Evolutionary conservation across 1,140 invertebrate species (phyloP), one percentile per base, ranked within the genome.

Genomic region (Doryteuthis pealeii): DNA sequence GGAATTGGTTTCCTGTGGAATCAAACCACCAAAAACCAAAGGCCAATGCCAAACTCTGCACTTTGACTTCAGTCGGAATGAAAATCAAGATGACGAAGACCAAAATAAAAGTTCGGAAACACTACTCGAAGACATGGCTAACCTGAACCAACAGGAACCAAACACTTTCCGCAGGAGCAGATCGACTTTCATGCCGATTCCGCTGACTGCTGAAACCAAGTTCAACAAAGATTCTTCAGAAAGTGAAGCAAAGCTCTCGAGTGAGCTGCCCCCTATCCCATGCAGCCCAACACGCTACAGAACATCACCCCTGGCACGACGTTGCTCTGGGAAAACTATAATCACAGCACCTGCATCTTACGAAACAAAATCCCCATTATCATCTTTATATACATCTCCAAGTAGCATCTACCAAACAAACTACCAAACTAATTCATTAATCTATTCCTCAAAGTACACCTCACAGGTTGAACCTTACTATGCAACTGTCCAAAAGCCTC

Each of bases 131-230:
- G 54, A 62, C 18, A 22, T 12, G 18, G 10, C 54, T 2, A 18
- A 22, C 6, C 26, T 62, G 18, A 62, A 8, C 5, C 10, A 28
- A 6, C 10, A 62, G 18, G 22, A 22, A n/a, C 54, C 10, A 62
- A 62, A 22, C 18, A 62, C 18, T 15, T 62, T 62, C 18, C 54
- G 54, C 18, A 22, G 54, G 54, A 62, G 54, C 26, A 62, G 26
- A 28, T 62, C 54, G 26, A 62, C 54, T 28, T 62, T 62, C 18
- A 62, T 62, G 54, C 54, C 54, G 22, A 62, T 62, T 62, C 54
- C 54, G 18, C 54, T 14, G 26, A 62, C 18, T 62, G 26, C 54
- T n/a, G 54, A 62, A 62, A 62, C 54, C 18, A 8, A 62, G 18
- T 62, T 62, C 54, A 62, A 62, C 18, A 28, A 14, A 1, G 54